Base-by-base conservation (phyloP, 2,797 vertebrate genomes). In the Gallinago stenura region DNA sequence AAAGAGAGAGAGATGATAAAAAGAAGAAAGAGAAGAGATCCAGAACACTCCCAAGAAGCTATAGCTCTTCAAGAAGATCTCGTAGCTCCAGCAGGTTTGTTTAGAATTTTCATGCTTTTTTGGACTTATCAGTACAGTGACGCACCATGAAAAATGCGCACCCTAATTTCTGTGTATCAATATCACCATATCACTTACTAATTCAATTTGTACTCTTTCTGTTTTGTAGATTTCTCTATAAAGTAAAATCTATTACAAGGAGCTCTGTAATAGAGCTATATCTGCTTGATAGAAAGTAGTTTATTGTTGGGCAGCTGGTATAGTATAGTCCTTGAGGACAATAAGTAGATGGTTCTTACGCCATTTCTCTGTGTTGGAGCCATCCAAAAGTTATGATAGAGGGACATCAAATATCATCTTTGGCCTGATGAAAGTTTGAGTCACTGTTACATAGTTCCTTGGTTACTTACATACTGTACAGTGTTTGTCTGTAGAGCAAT, bases 21-120 rank as follows among this genome's bases (percentile, higher is more conserved):
- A 98, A 98, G 82, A 98, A 97, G 95, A 98, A 98, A 97, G 98
- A 98, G 19, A 99, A 98, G 90, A 98, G 97, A 86, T 98, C 98
- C 83, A 98, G 98, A 95, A 98, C 98, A 45, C 98, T 98, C 19
- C 98, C 98, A 71, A 98, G 98, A 97, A 98, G 98, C 93, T 98
- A 98, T 77, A 98, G 98, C 72, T 97, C 98, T 21, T 98, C 98
- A 60, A 97, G 98, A 93, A 97, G 97, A 96, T 99, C 98, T 51
- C 98, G 97, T 71, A 99, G 98, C 95, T 96, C 98, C 84, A 99
- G 98, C 98, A 99, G 98, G 98, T 99, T 94, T 97, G 98, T 97
- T 94, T 58, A 95, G 87, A 21, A 78, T 84, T 92, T 90, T 89
- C 16, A 13, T 92, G 46, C 2, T 68, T 86, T 35, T 68, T 71